phyloP scores from a whole-genome alignment of 2,888 invertebrate species.

The Uloborus plumipes region DNA sequence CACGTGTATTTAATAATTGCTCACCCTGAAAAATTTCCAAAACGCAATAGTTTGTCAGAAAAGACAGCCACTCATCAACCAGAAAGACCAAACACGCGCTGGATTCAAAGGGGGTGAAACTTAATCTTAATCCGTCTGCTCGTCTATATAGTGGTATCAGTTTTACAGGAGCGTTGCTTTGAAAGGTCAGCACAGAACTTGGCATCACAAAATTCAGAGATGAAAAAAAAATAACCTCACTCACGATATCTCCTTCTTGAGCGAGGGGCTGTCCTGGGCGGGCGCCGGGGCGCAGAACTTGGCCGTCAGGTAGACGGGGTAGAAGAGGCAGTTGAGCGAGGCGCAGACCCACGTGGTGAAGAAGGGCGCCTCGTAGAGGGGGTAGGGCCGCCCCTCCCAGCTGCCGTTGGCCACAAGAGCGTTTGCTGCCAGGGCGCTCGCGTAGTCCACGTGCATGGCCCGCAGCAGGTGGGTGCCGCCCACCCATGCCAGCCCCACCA shows the following conservation, averaged over 20 bases:
- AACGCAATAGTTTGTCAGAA: too few species aligned
- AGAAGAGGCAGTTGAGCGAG: conserved; percentile 88
- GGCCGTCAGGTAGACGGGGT: conserved; percentile 53
- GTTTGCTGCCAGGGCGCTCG: conserved; percentile 39
- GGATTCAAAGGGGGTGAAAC: too few species aligned
- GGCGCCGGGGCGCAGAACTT: conserved; percentile 48
- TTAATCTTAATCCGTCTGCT: too few species aligned
- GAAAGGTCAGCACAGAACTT: too few species aligned
- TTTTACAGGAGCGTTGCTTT: too few species aligned
- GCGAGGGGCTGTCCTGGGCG: conserved; percentile 27
- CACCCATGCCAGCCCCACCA: conserved; percentile 91
- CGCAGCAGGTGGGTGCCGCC: conserved; percentile 93
- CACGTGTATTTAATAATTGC: too few species aligned
- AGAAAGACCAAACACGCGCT: too few species aligned
- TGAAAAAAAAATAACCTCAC: neutral
- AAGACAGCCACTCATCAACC: too few species aligned
- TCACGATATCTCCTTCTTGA: conserved; percentile 58
- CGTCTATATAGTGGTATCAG: too few species aligned
- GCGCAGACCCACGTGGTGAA: conserved; percentile 96
- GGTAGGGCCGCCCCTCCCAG: conserved; percentile 9
- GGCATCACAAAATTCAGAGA: too few species aligned
- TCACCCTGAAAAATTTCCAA: too few species aligned
- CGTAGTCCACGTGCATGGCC: conserved; percentile 72
- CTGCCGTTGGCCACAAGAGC: conserved; percentile 19
- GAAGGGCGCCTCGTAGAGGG: conserved; percentile 84